Evolutionary conservation across 1,140 invertebrate species (phyloP).

Genomic region (Pseudomyrmex gracilis): DNA sequence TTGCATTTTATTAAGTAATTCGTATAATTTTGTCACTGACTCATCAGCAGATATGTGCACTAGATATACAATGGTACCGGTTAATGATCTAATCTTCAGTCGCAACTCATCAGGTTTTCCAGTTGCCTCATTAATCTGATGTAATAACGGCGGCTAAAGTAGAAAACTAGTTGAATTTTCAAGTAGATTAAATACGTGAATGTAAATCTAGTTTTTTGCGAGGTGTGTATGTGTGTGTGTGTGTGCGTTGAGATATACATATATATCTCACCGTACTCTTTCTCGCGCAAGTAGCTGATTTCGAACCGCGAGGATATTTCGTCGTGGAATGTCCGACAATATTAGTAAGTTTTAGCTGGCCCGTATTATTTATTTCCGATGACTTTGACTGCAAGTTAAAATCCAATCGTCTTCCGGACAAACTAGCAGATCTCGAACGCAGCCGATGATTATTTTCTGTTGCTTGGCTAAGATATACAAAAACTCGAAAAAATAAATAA

Average conservation of each 20-base stretch:
- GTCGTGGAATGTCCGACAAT: neutral
- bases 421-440: slow-evolving; percentile 77
- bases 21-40: slow-evolving; percentile 77
- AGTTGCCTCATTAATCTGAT: slow-evolving; percentile 78
- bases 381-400: slow-evolving; percentile 22
- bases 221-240: neutral
- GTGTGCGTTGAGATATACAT: neutral
- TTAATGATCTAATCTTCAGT: slow-evolving; percentile 81
- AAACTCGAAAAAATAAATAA: slow-evolving; percentile 12
- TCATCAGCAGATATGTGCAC: slow-evolving; percentile 79
- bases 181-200: neutral
- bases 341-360: neutral
- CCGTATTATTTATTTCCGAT: slow-evolving; percentile 16
- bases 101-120: slow-evolving; percentile 76
- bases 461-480: slow-evolving; percentile 36
- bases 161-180: neutral
- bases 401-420: slow-evolving; percentile 49
- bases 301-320: slow-evolving; percentile 48
- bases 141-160: slow-evolving; percentile 75
- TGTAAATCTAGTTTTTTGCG: neutral
- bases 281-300: slow-evolving; percentile 32
- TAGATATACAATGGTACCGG: slow-evolving; percentile 79
- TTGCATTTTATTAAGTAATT: slow-evolving; percentile 78
- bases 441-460: slow-evolving; percentile 53
- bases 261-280: slow-evolving; percentile 54